Base-by-base conservation (phyloP, 2,113 vertebrate genomes). In the Chaetorhynchus papuensis region DNA sequence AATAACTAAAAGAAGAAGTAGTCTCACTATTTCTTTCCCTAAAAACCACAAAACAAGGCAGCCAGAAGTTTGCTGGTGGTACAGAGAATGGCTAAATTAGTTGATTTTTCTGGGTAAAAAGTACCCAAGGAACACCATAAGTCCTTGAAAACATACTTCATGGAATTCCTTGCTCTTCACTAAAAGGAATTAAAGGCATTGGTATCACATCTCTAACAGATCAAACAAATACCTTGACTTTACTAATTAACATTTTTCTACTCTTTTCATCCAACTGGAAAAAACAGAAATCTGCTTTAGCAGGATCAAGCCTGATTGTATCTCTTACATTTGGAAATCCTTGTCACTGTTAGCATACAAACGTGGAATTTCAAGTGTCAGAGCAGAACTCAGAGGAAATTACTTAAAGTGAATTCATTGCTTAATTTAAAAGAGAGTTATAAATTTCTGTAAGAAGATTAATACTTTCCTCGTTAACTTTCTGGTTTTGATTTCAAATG, bases 361-460 rank as follows among this genome's bases (percentile, higher is more conserved):
- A 83, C 63, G 37, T 21, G 59, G 53, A 95, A 93, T 56, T 86
- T 95, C 14, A 75, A 69, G 41, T 82, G 50, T 81, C 89, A 74
- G 53, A 65, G 52, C 80, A 83, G 53, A 75, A 86, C 33, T 83
- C 80, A 72, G 16, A 16, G 45, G 91, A 97, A 96, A 95, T 93
- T 8, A 94, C 75, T 95, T 71, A 64, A 96, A 83, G 22, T 30
- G 5, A 87, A 90, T 95, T 60, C 41, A 93, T 92, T 88, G 64
- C 27, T 83, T 94, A 83, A 15, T 87, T 60, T n/a, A 81, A 96
- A 89, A 93, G 26, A 7, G n/a, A 91, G 28, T 61, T 72, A 17
- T 31, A 90, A 14, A 93, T 91, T 89, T 93, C 68, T 93, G 23
- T 57, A 65, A 90, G 61, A 95, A 83, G 69, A 94, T 96, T 93